Percentiles rank a stretch among this genome's conserved stretches.
These are phyloP conservation scores for Semicossyphus pulcher DNA, from an alignment of 2,113 vertebrate genomes.

Conservation along the genomic window DNA sequence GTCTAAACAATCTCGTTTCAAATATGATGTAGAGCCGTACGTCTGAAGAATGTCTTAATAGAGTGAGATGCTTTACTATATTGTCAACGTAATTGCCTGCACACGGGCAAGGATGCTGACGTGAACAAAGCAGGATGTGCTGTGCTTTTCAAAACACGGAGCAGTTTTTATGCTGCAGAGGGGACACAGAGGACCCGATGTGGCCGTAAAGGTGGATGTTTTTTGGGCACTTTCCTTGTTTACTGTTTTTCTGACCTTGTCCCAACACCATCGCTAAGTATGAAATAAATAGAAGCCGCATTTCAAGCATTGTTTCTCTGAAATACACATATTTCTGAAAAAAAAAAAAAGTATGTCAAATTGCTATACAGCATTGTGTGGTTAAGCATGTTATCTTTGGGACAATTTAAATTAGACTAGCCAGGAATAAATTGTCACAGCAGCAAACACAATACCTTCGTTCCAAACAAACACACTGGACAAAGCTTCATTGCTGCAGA, in stretches of 20 bases:
- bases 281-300: conserved; percentile 12
- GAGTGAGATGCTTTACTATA: conserved; percentile 2
- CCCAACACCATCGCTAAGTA: conserved; percentile 8
- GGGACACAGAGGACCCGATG: not conserved
- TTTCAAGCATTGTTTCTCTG: conserved; percentile 41
- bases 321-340: conserved; percentile 33
- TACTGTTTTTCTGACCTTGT: conserved; percentile 3
- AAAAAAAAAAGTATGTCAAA: conserved; percentile 38
- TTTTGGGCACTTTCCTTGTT: not conserved
- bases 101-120: conserved; percentile 26
- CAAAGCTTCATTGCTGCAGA: conserved; percentile 57
- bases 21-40: not conserved
- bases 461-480: conserved; percentile 61
- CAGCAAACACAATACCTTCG: conserved; percentile 58
- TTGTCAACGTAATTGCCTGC: conserved; percentile 29
- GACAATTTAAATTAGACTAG: conserved; percentile 56
- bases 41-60: conserved; percentile 23
- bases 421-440: conserved; percentile 64
- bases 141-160: conserved; percentile 13
- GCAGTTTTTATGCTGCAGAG: conserved; percentile 8
- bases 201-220: not conserved
- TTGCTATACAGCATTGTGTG: conserved; percentile 37
- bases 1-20: conserved; percentile 30
- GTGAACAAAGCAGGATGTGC: conserved; percentile 22
- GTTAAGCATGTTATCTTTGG: conserved; percentile 57